Percentiles rank a stretch among this genome's conserved stretches.
These are phyloP conservation scores for Noctua janthina DNA, from an alignment of 2,888 invertebrate species.

Conservation along the genomic window DNA sequence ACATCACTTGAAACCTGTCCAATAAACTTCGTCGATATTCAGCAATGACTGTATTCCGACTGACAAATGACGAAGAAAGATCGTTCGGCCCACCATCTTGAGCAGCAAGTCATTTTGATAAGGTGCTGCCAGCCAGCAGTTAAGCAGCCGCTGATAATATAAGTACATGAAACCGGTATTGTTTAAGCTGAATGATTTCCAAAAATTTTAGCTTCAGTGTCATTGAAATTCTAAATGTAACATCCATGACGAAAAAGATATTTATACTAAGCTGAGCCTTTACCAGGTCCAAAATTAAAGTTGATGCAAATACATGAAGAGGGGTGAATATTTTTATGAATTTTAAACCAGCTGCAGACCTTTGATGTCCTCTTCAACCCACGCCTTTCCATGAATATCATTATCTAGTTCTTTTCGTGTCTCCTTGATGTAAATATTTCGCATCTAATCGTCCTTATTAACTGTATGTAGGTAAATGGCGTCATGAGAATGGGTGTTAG, in stretches of 20 bases:
- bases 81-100: slow-evolving; percentile 22
- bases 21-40: neutral
- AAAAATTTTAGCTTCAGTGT: slow-evolving; percentile 1
- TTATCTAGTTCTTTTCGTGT: slow-evolving; percentile 19
- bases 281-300: neutral
- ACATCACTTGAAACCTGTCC: neutral
- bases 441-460: slow-evolving; percentile 59
- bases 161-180: slow-evolving; percentile 14
- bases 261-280: neutral
- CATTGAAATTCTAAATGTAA: slow-evolving; percentile 27
- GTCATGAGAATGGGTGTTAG: slow-evolving; percentile 54
- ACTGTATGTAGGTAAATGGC: slow-evolving; percentile 60
- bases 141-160: slow-evolving; percentile 21
- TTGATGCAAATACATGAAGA: slow-evolving; percentile 10
- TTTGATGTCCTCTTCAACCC: neutral
- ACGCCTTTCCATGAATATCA: slow-evolving; percentile 20
- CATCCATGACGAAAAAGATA: neutral
- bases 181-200: slow-evolving; percentile 12
- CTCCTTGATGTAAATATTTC: slow-evolving; percentile 12
- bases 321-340: slow-evolving; percentile 24
- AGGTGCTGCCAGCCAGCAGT: slow-evolving; percentile 24
- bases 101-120: slow-evolving; percentile 27
- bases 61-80: neutral
- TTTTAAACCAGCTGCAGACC: slow-evolving; percentile 4
- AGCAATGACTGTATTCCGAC: neutral